A percentile compares a stretch with the other conserved stretches of the same genome.
Conservation (phyloP, 2,113 vertebrate species). For the Bujurquina vittata region DNA sequence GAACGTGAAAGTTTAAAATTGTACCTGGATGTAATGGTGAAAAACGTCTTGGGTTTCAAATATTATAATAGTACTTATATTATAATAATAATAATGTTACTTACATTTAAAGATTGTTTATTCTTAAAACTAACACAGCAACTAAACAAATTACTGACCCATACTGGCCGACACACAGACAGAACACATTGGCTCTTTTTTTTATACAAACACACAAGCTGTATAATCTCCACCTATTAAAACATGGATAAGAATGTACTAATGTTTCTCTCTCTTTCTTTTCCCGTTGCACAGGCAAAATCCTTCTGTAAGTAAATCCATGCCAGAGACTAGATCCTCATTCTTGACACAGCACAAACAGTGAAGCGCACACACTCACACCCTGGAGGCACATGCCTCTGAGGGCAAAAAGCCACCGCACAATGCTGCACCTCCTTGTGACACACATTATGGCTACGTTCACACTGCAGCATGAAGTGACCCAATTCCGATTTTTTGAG, state of each 20-base stretch:
- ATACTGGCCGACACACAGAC: neutral
- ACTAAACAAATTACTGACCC: neutral
- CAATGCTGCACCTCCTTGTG: neutral
- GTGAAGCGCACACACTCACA: neutral
- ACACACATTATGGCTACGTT: conserved; percentile 9
- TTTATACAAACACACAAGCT: neutral
- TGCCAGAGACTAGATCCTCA: neutral
- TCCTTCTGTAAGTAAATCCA: neutral
- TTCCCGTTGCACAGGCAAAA: neutral
- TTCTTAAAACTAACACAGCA: neutral
- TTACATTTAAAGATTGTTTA: neutral
- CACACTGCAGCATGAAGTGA: no score
- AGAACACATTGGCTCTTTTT: neutral
- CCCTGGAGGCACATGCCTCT: conserved; percentile 6
- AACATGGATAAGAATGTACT: neutral
- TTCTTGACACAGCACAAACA: conserved; percentile 5
- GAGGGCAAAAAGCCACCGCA: neutral
- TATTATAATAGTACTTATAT: neutral
- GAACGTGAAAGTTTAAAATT: no score
- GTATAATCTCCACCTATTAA: neutral
- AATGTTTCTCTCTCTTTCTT: neutral
- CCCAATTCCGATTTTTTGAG: no score
- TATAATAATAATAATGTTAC: neutral
- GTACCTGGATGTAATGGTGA: no score
- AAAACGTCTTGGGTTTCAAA: neutral